Conservation (phyloP, 2,113 vertebrate species). For the Falcunculus frontatus region DNA sequence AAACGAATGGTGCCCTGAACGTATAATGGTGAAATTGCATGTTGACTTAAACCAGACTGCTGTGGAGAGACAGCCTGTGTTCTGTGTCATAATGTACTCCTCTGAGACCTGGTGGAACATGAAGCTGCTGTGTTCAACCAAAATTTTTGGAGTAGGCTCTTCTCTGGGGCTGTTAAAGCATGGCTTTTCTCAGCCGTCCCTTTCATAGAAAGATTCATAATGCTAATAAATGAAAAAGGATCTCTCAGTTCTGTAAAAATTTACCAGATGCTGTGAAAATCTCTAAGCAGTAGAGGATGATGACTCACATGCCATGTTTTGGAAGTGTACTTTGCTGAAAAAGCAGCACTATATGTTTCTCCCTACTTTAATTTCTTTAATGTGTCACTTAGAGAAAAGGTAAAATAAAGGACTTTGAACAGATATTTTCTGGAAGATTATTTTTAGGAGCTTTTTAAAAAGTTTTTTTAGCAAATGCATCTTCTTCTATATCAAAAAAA, state of each 20-base stretch:
- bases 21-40: neutral
- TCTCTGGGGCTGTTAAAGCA: neutral
- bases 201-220: neutral
- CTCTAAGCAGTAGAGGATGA: neutral
- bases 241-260: neutral
- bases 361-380: neutral
- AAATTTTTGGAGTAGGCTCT: neutral
- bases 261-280: neutral
- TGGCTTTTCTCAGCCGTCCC: neutral
- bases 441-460: neutral
- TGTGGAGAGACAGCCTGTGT: neutral
- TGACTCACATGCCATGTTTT: neutral
- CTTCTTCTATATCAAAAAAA: neutral
- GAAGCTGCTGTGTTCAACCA: neutral
- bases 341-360: neutral
- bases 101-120: neutral
- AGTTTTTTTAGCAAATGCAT: neutral
- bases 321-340: neutral
- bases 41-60: neutral
- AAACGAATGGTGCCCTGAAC: neutral
- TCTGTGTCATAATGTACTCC: neutral
- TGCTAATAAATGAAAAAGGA: neutral
- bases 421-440: neutral
- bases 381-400: neutral
- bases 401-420: neutral